Evolutionary conservation across 2,113 vertebrate genomes (phyloP).

Genomic region (Cariama cristata): DNA sequence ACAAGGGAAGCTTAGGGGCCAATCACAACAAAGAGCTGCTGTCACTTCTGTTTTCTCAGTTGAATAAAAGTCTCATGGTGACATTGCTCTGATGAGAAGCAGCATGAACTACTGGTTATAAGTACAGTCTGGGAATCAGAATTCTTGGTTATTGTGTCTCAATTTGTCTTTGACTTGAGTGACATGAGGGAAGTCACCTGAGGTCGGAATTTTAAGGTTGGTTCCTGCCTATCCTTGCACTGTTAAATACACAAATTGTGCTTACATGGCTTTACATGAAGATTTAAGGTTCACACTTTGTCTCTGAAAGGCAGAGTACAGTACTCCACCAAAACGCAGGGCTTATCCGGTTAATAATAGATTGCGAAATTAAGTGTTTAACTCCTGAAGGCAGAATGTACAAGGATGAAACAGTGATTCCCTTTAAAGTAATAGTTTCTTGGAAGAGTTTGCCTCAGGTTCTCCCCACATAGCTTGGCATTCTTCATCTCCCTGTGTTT

Average conservation of each 20-base stretch:
- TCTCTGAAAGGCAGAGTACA: background rate
- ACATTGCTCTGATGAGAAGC: constrained; percentile 30
- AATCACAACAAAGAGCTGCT: constrained; percentile 15
- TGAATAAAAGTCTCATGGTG: background rate
- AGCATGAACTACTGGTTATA: background rate
- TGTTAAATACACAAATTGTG: background rate
- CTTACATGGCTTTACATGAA: accelerated
- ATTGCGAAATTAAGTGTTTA: background rate
- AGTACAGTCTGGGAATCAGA: background rate
- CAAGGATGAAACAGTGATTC: background rate
- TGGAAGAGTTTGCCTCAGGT: background rate
- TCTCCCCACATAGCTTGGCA: accelerated
- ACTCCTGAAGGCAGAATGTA: background rate
- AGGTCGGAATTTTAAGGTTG: background rate
- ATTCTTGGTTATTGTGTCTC: background rate
- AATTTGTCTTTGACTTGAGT: background rate
- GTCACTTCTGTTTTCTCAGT: constrained; percentile 38
- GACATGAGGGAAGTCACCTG: background rate
- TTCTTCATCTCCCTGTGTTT: background rate
- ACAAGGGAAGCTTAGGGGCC: constrained; percentile 27
- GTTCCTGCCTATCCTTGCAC: background rate
- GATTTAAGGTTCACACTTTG: background rate
- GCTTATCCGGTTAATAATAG: background rate
- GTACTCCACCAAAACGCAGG: background rate
- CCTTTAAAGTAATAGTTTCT: background rate